Evolutionary conservation across 2,888 invertebrate genomes (phyloP), one percentile per base, ranked within the genome.

Genomic region (Brenthis hecate): DNA sequence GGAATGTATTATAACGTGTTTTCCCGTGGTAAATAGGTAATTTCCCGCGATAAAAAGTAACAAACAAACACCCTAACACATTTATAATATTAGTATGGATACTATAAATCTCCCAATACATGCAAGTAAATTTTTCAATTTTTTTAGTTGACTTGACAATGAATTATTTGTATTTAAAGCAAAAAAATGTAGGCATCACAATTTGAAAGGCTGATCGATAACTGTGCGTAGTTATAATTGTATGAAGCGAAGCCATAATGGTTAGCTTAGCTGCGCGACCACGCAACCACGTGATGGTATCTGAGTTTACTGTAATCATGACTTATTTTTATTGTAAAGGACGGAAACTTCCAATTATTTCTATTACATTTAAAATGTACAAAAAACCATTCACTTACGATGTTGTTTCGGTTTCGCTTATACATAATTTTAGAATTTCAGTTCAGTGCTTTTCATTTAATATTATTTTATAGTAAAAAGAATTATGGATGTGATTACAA

Each of bases 181-280:
- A 43, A 60, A 61, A 53, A 32, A 53, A 51, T 19, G 53, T 62
- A 36, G 53, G 19, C 56, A 56, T 55, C 48, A 64, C 66, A 63
- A 64, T 61, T 66, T 58, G 66, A 68, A 73, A 71, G 65, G 70
- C 74, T 77, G 81, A 84, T 87, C 85, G 81, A 88, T 87, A 85
- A 70, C 69, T 75, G 78, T 77, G 81, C 78, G 78, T 81, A 79
- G 82, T 76, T 81, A 79, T 84, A 86, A 85, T 83, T 82, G 84
- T 86, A 83, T 84, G 85, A 81, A 81, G 79, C 76, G 88, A 87
- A 88, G 88, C 87, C 88, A 84, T 89, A 90, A 84, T 85, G 82
- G 84, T 78, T 79, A 80, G 79, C 73, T 79, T 75, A 77, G 77
- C 74, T 70, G 78, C 76, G 77, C 75, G 75, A 77, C 80, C 79